Evolutionary conservation across 2,797 vertebrate species (phyloP).

Genomic region (Arctocebus calabarensis): DNA sequence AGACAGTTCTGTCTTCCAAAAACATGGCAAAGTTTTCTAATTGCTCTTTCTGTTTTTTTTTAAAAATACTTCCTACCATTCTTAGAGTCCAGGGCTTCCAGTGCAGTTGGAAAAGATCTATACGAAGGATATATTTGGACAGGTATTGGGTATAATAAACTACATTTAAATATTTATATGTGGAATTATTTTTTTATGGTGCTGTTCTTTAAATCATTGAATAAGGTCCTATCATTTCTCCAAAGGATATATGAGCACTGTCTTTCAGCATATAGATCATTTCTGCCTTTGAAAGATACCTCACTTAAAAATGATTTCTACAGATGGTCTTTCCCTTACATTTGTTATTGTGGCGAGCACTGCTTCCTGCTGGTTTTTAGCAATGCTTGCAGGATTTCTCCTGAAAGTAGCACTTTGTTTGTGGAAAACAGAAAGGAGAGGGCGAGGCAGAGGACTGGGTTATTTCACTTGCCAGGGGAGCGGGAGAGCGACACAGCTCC

Average conservation of each 20-base stretch:
- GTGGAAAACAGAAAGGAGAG: slow-evolving; percentile 18
- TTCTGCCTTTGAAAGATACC: slow-evolving; percentile 49
- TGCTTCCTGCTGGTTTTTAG: slow-evolving; percentile 54
- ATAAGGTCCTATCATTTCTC: slow-evolving; percentile 70
- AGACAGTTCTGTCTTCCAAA: not conserved
- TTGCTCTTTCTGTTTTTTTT: not conserved
- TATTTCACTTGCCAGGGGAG: not conserved
- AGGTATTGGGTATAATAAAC: slow-evolving; percentile 66
- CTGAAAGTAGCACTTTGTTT: slow-evolving; percentile 61
- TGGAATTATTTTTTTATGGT: slow-evolving; percentile 71
- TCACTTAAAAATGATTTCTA: slow-evolving; percentile 58
- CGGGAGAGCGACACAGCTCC: not conserved
- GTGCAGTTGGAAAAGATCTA: not conserved
- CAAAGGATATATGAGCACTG: slow-evolving; percentile 5
- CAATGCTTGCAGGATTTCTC: slow-evolving; percentile 52
- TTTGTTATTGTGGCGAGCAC: slow-evolving; percentile 43
- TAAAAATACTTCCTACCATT: not conserved
- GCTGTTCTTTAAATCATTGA: slow-evolving; percentile 75
- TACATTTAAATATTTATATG: slow-evolving; percentile 71
- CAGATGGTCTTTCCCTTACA: not conserved
- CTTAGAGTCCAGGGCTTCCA: not conserved
- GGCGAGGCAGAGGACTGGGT: not conserved
- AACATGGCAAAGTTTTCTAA: not conserved
- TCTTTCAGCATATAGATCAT: slow-evolving; percentile 12
- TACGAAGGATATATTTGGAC: slow-evolving; percentile 9